Evolutionary conservation across 2,888 invertebrate species (phyloP).

Genomic region (Rugalucina vietnamica): DNA sequence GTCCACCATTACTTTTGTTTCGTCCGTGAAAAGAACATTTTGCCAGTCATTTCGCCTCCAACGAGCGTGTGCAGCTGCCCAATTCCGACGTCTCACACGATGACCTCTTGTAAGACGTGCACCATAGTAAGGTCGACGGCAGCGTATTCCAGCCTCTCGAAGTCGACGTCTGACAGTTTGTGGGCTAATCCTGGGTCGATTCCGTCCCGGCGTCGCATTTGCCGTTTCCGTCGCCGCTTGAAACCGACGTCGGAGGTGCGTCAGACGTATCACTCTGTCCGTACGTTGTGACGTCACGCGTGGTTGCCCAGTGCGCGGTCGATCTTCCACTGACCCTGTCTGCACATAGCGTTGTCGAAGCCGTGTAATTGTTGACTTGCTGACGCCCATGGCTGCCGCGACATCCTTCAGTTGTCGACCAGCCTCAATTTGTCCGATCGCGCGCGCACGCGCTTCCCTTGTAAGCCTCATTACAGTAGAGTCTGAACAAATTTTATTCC

Average conservation of each 20-base stretch:
- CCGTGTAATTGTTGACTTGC: background rate
- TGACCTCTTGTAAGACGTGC: background rate
- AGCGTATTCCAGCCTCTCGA: background rate
- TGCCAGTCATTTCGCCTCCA: background rate
- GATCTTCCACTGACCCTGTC: background rate
- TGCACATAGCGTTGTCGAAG: background rate
- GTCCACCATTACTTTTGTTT: slow-evolving; percentile 9
- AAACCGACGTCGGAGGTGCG: background rate
- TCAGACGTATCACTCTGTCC: background rate
- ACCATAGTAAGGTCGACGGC: background rate
- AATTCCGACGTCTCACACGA: background rate
- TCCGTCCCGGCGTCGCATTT: background rate
- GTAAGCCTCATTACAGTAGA: background rate
- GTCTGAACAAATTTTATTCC: background rate
- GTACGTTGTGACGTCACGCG: background rate
- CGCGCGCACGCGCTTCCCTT: background rate
- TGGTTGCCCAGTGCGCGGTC: background rate
- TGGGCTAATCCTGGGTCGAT: background rate
- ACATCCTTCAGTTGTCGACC: background rate
- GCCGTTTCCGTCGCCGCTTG: background rate
- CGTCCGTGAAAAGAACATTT: slow-evolving; percentile 9
- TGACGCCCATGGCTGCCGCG: slow-evolving; percentile 1
- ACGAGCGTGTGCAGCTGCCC: background rate
- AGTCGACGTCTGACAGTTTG: slow-evolving; percentile 3
- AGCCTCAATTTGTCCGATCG: slow-evolving; percentile 16